These are phyloP conservation scores for Cosmopolites sordidus DNA, from an alignment of 2,888 invertebrate genomes.

Conservation along the genomic window DNA sequence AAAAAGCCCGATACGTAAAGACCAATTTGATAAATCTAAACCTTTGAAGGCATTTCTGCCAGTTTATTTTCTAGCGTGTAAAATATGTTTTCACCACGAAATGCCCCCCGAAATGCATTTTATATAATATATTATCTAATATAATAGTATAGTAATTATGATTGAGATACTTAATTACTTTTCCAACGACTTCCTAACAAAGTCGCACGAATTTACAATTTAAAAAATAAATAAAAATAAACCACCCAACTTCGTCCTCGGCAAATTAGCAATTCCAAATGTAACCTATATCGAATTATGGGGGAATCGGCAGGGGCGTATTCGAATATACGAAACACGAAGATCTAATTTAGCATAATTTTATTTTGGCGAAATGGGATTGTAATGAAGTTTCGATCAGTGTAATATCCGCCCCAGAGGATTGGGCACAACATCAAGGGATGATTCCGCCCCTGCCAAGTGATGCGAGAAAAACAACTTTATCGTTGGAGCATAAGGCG, in stretches of 20 bases:
- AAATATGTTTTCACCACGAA: too few species aligned
- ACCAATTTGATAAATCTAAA: too few species aligned
- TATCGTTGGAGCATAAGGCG: neutral
- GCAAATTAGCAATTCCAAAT: constrained; percentile 1
- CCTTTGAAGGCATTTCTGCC: too few species aligned
- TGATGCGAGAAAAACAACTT: constrained; percentile 16
- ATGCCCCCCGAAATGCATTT: too few species aligned
- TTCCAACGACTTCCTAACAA: too few species aligned
- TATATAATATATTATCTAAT: too few species aligned
- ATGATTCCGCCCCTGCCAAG: constrained; percentile 15
- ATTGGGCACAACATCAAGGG: constrained; percentile 15
- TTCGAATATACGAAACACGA: neutral
- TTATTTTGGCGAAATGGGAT: constrained; percentile 41
- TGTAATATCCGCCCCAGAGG: constrained; percentile 33
- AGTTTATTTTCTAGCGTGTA: too few species aligned
- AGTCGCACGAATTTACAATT: too few species aligned
- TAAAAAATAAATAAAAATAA: too few species aligned
- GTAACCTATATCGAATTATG: constrained; percentile 2
- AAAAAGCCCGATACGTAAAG: too few species aligned
- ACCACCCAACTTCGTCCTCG: neutral
- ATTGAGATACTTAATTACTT: too few species aligned
- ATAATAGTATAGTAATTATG: too few species aligned
- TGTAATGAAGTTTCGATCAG: constrained; percentile 42
- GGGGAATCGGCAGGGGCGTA: constrained; percentile 1
- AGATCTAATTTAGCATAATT: constrained; percentile 28